Evolutionary conservation across 2,888 invertebrate species (phyloP), one percentile per base, ranked within the genome.

Genomic region (Harpalus rubripes): DNA sequence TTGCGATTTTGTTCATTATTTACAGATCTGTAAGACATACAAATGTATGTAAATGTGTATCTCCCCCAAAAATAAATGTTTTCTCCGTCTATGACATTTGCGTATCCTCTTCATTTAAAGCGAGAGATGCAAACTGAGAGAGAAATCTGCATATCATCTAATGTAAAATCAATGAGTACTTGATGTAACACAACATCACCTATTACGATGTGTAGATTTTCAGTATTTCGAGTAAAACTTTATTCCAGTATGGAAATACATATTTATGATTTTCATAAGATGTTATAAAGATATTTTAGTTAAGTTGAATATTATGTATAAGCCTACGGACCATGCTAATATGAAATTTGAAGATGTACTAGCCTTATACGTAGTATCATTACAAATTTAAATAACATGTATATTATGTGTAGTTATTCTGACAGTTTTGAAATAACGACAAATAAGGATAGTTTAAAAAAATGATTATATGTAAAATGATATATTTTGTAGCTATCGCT

Each of bases 61-160:
- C 12, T n/a, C 39, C 68, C 5, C 52, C 41, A 10, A 44, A 74
- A 74, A 15, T n/a, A 6, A 12, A 44, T 44, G 3, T 4, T 58
- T 76, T 18, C 58, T 16, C n/a, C 78, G 78, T 26, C 22, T 32
- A 8, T 78, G 78, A 32, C 15, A 26, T 58, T 16, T 58, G 7
- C 22, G 78, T 58, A 58, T 15, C 58, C 56, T 74, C 52, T 18
- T 78, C 58, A 44, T 22, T 78, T 2, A 41, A n/a, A 80, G 61
- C 12, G 26, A 56, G 39, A 39, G 22, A 41, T 15, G n/a, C 56
- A 59, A 26, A 79, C 10, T 10, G 80, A 80, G 61, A 61, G 80
- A 80, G 63, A 59, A 80, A 80, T 61, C 61, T 80, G 80, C 80
- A 80, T 80, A 80, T 80, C 80, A 80, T 80, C 80, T 80, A 80